Evolutionary conservation across 2,888 invertebrate genomes (phyloP), one percentile per base, ranked within the genome.

Genomic region (Itoplectis maculator): DNA sequence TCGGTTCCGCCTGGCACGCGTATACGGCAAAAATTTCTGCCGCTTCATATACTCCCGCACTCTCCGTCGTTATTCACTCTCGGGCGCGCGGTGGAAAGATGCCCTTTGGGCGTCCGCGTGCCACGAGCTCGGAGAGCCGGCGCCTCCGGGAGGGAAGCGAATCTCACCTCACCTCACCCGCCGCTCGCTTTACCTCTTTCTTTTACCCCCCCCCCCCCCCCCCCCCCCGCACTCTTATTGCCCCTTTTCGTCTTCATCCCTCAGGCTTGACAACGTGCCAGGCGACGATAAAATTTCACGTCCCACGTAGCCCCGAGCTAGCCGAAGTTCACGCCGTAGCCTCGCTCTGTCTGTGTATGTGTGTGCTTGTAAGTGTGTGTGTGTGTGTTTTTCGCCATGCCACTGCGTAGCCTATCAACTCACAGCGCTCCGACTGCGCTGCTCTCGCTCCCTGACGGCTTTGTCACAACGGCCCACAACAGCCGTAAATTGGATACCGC

Each of bases 181-280:
- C 29, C 3, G 29, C 69, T 20, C 66, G 47, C 49, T 49, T 42
- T 37, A 18, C 37, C 59, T 66, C 29, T 54, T 72, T 68, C 54
- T 61, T 68, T 59, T 40, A 2, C 29, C 29, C 18, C 18, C 47
- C 42, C 29, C 29, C 29, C 18, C 18, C 47, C 42, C 11, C 51
- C 54, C 72, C 70, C 54, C 23, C 59, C 56, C 74, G 23, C 74
- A 49, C 68, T 63, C 74, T 72, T 79, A 77, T 82, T 69, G 70
- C 69, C 63, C 29, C 63, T 79, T 70, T 75, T 76, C 78, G 63
- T 81, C 83, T 81, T 83, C 81, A 81, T 83, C 79, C 74, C 79
- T 81, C 81, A 81, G 79, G 82, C 82, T 76, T 82, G 82, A 82
- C 82, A 82, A 82, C 61, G 82, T 82, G 79, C 82, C 82, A 76